Evolutionary conservation across 37 sponge, comb jelly and placozoan species (phyloP), one percentile per base, ranked within the genome.

Genomic region (Lycopodina hypogea): DNA sequence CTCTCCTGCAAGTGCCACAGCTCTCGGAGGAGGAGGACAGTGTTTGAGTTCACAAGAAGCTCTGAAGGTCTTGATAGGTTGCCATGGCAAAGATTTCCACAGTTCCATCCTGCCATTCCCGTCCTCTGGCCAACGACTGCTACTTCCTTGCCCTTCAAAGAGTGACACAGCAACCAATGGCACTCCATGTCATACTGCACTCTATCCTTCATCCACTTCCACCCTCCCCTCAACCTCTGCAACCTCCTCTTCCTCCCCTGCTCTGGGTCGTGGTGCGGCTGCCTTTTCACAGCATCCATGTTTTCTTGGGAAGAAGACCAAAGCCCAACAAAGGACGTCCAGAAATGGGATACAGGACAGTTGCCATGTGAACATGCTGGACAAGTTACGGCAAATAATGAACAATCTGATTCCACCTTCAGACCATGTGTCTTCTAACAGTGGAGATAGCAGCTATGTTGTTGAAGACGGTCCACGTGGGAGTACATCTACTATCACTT

Each of bases 71-170:
- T 69, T 81, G 26, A 38, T 81, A 29, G 64, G 82, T 35, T 64
- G 36, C 36, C 74, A 61, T 4, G n/a, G 72, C 23, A n/a, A 72
- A 14, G 82, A 74, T 9, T 42, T 74, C 15, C 2, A 72, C 24
- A 81, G 82, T 50, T 81, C 51, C 29, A 42, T 81, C 50, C 65
- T 81, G 38, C 68, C 68, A 36, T 15, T 69, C 21, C 79, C 79
- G 0, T 14, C 68, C 1, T 12, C 48, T 9, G 9, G 48, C 48
- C 8, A 9, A 9, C 8, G 48, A 9, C 48, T 9, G 48, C 48
- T 59, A 17, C 60, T 26, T 59, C 60, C 60, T 59, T 18, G 48
- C 48, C 48, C 4, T 45, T 9, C 48, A 45, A 24, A 19, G 14
- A 58, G 3, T 2, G 21, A 58, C 21, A 4, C 4, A 8, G 59